Evolutionary conservation across 2,888 invertebrate genomes (phyloP).

Genomic region (Heliconius cydno): DNA sequence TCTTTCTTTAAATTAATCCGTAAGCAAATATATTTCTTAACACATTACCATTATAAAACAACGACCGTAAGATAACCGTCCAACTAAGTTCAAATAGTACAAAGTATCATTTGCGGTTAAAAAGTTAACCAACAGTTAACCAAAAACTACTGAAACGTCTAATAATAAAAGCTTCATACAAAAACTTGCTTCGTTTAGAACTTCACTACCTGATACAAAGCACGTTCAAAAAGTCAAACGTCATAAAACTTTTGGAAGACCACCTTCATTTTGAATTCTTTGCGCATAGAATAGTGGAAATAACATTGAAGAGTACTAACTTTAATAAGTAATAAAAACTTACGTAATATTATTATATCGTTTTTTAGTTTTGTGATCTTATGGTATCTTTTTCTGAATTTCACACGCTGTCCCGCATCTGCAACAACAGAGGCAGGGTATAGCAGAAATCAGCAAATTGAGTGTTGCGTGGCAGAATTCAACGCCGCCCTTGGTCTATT

Average conservation of each 20-base stretch:
- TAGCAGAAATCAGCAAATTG: too few species aligned
- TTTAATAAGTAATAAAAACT: slow-evolving; percentile 7
- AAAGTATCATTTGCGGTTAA: not conserved
- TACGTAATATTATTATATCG: not conserved
- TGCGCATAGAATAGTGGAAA: slow-evolving; percentile 1
- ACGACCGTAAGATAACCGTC: not conserved
- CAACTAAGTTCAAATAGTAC: not conserved
- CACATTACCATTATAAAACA: too few species aligned
- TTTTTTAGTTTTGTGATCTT: not conserved
- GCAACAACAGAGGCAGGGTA: not conserved
- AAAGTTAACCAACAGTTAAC: not conserved
- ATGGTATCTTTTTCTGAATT: not conserved
- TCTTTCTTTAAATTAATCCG: too few species aligned
- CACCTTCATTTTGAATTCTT: slow-evolving; percentile 1
- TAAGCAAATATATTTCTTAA: too few species aligned
- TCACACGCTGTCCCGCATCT: not conserved
- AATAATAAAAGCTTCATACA: slow-evolving; percentile 15
- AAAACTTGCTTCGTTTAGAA: slow-evolving; percentile 13
- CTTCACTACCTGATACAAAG: slow-evolving; percentile 17
- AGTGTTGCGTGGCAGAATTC: not conserved
- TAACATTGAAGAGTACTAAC: not conserved
- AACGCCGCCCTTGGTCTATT: not conserved
- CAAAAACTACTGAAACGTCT: not conserved
- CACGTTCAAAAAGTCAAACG: slow-evolving; percentile 16
- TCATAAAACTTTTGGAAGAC: slow-evolving; percentile 5